These are phyloP conservation scores for Nibea albiflora DNA, from an alignment of 2,113 vertebrate genomes.

Conservation along the genomic window DNA sequence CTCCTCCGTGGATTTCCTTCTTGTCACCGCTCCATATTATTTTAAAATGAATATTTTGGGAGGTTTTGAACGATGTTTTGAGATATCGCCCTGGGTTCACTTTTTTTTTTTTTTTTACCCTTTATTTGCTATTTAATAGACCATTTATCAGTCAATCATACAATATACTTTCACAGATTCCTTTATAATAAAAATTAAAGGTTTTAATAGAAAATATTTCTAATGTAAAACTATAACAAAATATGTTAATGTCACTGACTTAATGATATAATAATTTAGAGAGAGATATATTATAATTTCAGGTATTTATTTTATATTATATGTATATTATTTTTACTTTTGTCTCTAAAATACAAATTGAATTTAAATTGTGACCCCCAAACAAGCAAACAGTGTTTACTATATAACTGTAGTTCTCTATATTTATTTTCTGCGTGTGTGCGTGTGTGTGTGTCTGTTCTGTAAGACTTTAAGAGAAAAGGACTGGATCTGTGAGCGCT, in stretches of 20 bases:
- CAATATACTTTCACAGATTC: not conserved
- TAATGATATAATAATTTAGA: not conserved
- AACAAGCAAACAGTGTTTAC: not conserved
- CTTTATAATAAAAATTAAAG: not conserved
- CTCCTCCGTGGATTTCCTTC: not conserved
- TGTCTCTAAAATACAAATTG: not conserved
- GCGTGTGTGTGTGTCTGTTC: conserved; percentile 1
- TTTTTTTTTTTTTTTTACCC: not conserved
- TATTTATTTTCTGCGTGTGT: not conserved
- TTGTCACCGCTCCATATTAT: not conserved
- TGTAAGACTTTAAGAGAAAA: conserved; percentile 15
- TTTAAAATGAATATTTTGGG: not conserved
- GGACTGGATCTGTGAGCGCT: conserved; percentile 53
- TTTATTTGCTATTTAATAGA: not conserved
- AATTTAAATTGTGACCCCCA: conserved; percentile 7
- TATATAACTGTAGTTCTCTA: not conserved
- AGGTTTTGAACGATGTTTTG: not conserved
- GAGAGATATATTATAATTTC: not conserved
- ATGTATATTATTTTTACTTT: not conserved
- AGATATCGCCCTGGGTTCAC: too few relatives aligned
- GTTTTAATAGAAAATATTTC: not conserved
- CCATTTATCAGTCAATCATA: not conserved
- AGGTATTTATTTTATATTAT: not conserved
- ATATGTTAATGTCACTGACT: not conserved
- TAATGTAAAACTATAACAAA: not conserved